Evolutionary conservation across 53 echinoderm and acorn worm genomes (phyloP).

Genomic region (Paracentrotus lividus): DNA sequence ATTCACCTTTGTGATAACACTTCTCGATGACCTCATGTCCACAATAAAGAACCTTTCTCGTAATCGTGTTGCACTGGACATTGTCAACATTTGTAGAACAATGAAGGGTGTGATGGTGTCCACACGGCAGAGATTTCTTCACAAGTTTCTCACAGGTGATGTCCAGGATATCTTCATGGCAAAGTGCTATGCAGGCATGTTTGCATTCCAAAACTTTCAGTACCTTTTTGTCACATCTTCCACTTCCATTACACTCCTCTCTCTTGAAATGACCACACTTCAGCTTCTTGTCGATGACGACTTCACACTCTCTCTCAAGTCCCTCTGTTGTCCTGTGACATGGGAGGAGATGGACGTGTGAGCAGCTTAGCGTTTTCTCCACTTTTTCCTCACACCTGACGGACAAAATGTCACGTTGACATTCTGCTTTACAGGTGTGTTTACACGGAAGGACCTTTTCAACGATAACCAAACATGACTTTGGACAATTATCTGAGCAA

Average conservation of each 20-base stretch:
- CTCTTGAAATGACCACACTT: too few relatives aligned
- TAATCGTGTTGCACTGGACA: background rate
- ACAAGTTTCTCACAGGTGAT: constrained; percentile 3
- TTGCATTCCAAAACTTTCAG: background rate
- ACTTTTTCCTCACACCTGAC: background rate
- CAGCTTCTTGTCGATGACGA: constrained; percentile 1
- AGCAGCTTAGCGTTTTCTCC: constrained; percentile 5
- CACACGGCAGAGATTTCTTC: constrained; percentile 13
- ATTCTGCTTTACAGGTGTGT: background rate
- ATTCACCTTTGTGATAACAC: background rate
- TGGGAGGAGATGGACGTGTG: background rate
- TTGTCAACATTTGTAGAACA: constrained; percentile 3
- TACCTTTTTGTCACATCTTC: background rate
- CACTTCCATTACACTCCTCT: background rate
- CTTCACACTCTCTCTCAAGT: background rate
- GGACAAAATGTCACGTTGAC: background rate
- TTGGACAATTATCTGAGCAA: constrained; percentile 14
- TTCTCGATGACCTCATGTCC: background rate
- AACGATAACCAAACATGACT: background rate
- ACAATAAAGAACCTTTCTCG: background rate
- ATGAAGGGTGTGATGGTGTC: constrained; percentile 28
- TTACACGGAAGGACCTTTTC: background rate
- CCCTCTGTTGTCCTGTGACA: background rate
- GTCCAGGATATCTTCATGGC: background rate
- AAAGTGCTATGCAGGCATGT: background rate